These are phyloP conservation scores for Exaiptasia diaphana DNA, from an alignment of 64 coral and sea anemone genomes.

Conservation along the genomic window DNA sequence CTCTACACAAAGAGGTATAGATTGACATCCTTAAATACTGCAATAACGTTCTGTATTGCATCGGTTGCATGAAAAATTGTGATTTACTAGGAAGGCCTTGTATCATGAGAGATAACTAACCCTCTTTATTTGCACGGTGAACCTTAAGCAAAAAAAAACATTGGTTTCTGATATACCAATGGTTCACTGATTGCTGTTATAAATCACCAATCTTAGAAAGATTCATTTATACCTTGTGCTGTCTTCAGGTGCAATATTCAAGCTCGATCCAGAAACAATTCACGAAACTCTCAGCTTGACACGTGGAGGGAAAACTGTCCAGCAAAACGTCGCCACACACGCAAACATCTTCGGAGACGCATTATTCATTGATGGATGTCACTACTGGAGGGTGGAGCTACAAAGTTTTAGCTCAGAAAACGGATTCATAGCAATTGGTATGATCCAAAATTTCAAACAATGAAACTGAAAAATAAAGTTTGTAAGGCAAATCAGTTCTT, in stretches of 20 bases:
- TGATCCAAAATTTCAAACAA: not conserved
- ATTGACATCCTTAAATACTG: not conserved
- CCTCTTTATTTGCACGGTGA: too few species aligned
- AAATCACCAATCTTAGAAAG: too few species aligned
- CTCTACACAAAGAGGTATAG: constrained; percentile 72
- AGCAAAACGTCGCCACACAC: constrained; percentile 38
- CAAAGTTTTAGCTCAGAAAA: constrained; percentile 62
- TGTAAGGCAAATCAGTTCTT: too few species aligned
- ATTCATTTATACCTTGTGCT: too few species aligned
- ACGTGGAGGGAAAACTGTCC: constrained; percentile 36
- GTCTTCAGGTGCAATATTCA: constrained; percentile 76
- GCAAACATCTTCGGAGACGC: constrained; percentile 74
- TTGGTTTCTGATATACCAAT: too few species aligned
- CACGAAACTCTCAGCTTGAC: constrained; percentile 61
- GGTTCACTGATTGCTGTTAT: too few species aligned
- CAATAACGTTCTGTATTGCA: too few species aligned
- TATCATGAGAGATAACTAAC: too few species aligned
- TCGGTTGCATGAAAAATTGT: not conserved
- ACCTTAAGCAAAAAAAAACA: too few species aligned
- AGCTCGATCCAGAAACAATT: constrained; percentile 66
- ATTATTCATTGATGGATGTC: constrained; percentile 67
- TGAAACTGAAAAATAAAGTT: too few species aligned
- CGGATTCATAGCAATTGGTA: constrained; percentile 75
- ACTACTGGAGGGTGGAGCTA: constrained; percentile 68
- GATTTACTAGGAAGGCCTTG: too few species aligned